These are phyloP conservation scores for Cyrtonyx montezumae DNA, from an alignment of 2,113 vertebrate species.

Conservation along the genomic window DNA sequence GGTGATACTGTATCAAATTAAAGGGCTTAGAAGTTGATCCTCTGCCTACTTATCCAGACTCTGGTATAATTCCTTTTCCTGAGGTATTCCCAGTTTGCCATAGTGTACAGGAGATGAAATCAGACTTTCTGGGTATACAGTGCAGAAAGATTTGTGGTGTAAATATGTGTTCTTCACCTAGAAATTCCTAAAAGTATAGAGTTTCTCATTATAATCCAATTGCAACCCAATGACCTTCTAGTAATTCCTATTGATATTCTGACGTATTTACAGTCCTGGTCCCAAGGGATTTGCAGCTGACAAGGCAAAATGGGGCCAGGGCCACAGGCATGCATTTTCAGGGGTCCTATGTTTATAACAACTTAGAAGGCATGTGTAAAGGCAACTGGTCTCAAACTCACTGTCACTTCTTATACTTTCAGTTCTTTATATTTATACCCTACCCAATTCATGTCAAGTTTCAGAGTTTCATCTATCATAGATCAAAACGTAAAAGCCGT, in stretches of 20 bases:
- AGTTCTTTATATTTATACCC: neutral
- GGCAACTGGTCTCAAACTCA: neutral
- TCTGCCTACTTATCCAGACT: neutral
- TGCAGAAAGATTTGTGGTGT: neutral
- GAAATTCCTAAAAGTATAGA: neutral
- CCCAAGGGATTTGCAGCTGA: neutral
- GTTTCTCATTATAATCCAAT: neutral
- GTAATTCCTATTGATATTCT: neutral
- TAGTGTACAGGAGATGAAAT: neutral
- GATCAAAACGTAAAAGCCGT: neutral
- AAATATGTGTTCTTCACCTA: neutral
- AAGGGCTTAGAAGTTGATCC: neutral
- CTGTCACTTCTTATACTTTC: neutral
- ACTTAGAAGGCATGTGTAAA: neutral
- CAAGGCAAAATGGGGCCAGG: neutral
- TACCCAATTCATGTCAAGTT: neutral
- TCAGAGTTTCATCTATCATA: neutral
- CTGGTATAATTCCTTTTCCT: neutral
- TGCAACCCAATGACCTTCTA: neutral
- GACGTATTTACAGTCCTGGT: neutral
- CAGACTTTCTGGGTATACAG: neutral
- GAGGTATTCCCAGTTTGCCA: neutral
- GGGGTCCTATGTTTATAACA: neutral
- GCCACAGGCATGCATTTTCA: neutral
- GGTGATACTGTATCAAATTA: neutral